phyloP scores from a whole-genome alignment of 2,888 invertebrate genomes.

The Theretra japonica region DNA sequence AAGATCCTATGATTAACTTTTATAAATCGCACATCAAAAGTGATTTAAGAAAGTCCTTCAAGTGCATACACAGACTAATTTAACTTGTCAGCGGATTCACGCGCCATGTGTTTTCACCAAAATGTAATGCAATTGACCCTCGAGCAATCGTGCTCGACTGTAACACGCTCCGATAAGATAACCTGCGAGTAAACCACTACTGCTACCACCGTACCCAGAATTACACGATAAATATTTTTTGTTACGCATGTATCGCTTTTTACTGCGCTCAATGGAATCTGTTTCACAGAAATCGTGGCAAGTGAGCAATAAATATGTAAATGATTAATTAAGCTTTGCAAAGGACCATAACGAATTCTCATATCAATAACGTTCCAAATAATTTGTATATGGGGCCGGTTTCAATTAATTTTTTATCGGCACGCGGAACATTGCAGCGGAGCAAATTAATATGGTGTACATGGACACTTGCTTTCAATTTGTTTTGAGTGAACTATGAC shows the following conservation, averaged over 20 bases:
- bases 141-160: constrained; percentile 50
- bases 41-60: not conserved
- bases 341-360: not conserved
- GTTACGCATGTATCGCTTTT: constrained; percentile 2
- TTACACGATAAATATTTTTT: constrained; percentile 1
- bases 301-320: constrained; percentile 1
- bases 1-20: too few species aligned
- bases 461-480: constrained; percentile 3
- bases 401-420: constrained; percentile 42
- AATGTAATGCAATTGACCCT: constrained; percentile 48
- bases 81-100: constrained; percentile 33
- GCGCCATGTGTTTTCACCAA: constrained; percentile 34
- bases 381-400: constrained; percentile 43
- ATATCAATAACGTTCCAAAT: constrained; percentile 35
- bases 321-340: not conserved
- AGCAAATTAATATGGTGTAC: constrained; percentile 6
- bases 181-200: constrained; percentile 40
- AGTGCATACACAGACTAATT: not conserved
- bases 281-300: not conserved
- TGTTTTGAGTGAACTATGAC: not conserved
- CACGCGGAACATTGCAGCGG: constrained; percentile 37
- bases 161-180: constrained; percentile 59
- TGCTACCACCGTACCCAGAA: not conserved
- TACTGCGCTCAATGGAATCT: not conserved
- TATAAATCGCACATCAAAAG: not conserved